Evolutionary conservation across 2,797 vertebrate species (phyloP), one percentile per base, ranked within the genome.

Genomic region (Echeneis naucrates): DNA sequence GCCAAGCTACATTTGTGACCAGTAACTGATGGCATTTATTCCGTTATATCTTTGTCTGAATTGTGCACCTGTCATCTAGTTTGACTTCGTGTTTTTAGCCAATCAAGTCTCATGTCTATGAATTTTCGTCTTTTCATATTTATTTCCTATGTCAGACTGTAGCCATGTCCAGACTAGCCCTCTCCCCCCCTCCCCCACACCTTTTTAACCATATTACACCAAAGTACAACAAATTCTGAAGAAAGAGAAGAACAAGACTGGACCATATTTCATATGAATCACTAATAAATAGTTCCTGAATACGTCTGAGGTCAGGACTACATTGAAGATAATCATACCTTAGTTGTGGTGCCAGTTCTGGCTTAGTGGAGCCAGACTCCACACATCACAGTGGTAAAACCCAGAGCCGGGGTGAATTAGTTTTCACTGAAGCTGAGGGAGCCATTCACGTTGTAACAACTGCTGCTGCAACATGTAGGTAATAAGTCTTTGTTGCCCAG

Each of bases 381-480:
- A 75, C 58, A 72, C 45, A 57, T 69, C 67, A 50, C 77, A 67
- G 59, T 21, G 67, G 68, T 63, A 75, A 80, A 67, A 77, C 72
- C 58, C 51, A 56, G 60, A 75, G 68, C 72, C 78, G 32, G 64
- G 35, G 48, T 24, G 58, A 83, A 81, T 88, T 78, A 82, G 78
- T 85, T 83, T 82, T 82, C 77, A 83, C 55, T 77, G 86, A 87
- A 87, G 86, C 74, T 67, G 60, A 80, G 86, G 77, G 82, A 88
- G 81, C 84, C 84, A 85, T 78, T 84, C 63, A 77, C 83, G 81
- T 89, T 88, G 78, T 86, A 87, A 85, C 81, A 88, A 77, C 61
- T 77, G 86, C 85, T 79, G 85, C 90, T 89, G 90, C 86, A 89
- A 93, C 87, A 90, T 84, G 82, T 78, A 78, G 78, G 89, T 82